phyloP scores from a whole-genome alignment of 2,797 vertebrate species.

The Xiphophorus birchmanni region DNA sequence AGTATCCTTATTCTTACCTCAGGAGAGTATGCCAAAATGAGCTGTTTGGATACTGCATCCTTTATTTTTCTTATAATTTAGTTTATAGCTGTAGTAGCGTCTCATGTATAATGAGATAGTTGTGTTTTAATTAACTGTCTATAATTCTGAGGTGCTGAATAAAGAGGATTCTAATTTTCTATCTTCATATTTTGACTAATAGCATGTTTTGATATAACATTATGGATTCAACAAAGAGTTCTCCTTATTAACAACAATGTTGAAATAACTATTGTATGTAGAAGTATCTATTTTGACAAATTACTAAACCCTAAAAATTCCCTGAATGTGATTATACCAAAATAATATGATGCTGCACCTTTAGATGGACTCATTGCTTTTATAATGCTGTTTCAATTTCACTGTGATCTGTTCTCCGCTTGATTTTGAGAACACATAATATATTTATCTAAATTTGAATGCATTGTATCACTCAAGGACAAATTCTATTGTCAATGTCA shows the following conservation, averaged over 20 bases:
- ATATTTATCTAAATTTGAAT: not conserved
- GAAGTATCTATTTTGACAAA: not conserved
- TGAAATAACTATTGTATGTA: not conserved
- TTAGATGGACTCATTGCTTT: not conserved
- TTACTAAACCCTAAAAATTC: not conserved
- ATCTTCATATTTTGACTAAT: not conserved
- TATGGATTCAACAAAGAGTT: not conserved
- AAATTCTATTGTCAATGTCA: not conserved
- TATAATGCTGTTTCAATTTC: not conserved
- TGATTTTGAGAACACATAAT: not conserved
- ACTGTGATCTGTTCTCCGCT: not conserved
- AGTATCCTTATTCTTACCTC: not conserved
- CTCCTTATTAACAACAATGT: not conserved
- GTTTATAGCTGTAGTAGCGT: not conserved
- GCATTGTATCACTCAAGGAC: not conserved
- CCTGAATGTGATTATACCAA: not conserved
- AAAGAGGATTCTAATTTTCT: not conserved
- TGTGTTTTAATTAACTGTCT: not conserved
- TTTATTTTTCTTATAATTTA: not conserved
- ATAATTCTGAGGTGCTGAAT: not conserved
- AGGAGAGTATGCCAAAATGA: not conserved
- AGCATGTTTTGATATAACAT: not conserved
- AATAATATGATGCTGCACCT: not conserved
- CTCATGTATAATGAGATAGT: not conserved
- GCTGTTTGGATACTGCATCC: not conserved